Conservation (phyloP, 2,888 invertebrate genomes). For the Graphium colonna region DNA sequence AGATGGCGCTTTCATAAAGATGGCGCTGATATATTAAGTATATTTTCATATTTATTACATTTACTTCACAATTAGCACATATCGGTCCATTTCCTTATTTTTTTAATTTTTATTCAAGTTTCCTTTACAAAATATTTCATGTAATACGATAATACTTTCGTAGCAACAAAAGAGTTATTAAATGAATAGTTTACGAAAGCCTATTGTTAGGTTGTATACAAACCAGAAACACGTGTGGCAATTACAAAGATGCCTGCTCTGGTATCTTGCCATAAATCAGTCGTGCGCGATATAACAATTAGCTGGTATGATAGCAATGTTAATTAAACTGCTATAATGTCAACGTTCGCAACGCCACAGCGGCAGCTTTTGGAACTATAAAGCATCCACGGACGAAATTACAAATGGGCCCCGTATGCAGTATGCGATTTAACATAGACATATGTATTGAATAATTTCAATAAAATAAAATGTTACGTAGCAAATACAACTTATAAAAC, state of each 20-base stretch:
- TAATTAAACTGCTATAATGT: conserved; percentile 75
- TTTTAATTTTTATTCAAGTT: not conserved
- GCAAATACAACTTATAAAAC: too few species aligned
- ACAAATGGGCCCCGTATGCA: conserved; percentile 16
- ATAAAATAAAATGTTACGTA: too few species aligned
- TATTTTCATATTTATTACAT: not conserved
- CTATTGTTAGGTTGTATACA: conserved; percentile 48
- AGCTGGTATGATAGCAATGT: conserved; percentile 79
- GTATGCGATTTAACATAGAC: not conserved
- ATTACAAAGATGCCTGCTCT: conserved; percentile 76
- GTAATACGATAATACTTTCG: not conserved
- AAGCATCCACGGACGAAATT: conserved; percentile 19
- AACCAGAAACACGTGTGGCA: conserved; percentile 56
- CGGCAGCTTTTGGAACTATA: conserved; percentile 44
- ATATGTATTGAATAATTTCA: not conserved
- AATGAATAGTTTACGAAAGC: conserved; percentile 27
- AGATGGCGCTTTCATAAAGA: conserved; percentile 44
- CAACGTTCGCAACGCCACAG: conserved; percentile 33
- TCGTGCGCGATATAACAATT: conserved; percentile 79
- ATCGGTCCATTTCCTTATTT: too few species aligned
- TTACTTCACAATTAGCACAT: not conserved
- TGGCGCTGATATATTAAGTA: not conserved
- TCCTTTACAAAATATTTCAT: not conserved
- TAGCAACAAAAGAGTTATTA: not conserved
- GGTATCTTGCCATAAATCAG: conserved; percentile 75